These are phyloP conservation scores for Myotis findleyi DNA, from an alignment of 2,797 vertebrate genomes.

Conservation along the genomic window DNA sequence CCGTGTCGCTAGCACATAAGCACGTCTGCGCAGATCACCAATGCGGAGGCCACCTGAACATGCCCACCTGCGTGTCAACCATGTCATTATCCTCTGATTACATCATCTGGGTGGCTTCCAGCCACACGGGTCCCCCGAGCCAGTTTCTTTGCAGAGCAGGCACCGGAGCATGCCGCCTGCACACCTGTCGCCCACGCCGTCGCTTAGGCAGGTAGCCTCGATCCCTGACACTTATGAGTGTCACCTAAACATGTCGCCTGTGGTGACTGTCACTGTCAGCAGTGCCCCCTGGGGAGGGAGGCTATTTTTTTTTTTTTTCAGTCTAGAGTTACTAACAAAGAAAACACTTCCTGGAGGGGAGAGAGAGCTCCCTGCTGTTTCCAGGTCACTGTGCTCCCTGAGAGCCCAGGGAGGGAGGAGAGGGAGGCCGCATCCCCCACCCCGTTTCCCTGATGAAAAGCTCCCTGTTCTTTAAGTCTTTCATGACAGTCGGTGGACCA, in stretches of 20 bases:
- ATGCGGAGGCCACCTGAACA: rapidly evolving
- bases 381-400: neutral
- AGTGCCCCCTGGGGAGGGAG: neutral
- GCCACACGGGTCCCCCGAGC: neutral
- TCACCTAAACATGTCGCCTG: constrained; percentile 25
- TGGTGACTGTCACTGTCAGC: constrained; percentile 35
- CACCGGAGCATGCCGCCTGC: neutral
- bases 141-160: neutral
- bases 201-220: neutral
- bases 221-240: neutral
- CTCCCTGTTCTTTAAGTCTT: neutral
- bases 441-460: neutral
- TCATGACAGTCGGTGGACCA: constrained; percentile 12
- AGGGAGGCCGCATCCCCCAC: neutral
- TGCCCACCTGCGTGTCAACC: neutral
- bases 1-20: neutral
- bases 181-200: neutral
- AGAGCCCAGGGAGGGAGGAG: neutral
- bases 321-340: constrained; percentile 56
- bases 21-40: neutral
- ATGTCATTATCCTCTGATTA: neutral
- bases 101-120: neutral
- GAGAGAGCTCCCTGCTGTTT: neutral
- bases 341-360: constrained; percentile 2
- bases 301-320: neutral